Conservation (phyloP, 2,113 vertebrate species). For the Pomatostomus ruficeps region DNA sequence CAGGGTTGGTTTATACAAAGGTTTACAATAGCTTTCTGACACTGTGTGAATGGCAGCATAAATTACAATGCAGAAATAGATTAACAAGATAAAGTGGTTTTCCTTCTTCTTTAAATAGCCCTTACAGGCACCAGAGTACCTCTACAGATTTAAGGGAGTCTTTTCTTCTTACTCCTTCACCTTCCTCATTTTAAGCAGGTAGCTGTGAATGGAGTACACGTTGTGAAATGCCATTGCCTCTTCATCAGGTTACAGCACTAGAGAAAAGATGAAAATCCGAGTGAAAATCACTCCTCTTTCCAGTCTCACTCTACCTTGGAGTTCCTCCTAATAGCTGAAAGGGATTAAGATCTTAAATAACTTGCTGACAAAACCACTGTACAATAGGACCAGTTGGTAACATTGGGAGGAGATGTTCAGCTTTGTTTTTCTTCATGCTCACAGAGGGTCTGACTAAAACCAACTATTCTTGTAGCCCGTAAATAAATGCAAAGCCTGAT, state of each 20-base stretch:
- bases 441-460: not conserved
- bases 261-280: conserved; percentile 9
- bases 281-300: conserved; percentile 10
- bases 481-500: conserved; percentile 13
- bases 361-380: not conserved
- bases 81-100: conserved; percentile 35
- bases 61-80: conserved; percentile 41
- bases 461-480: not conserved
- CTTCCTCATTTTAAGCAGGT: conserved; percentile 48
- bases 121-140: not conserved
- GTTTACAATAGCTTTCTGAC: conserved; percentile 12
- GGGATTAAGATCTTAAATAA: not conserved
- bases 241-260: not conserved
- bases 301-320: not conserved
- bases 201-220: not conserved
- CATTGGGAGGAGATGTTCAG: not conserved
- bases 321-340: not conserved
- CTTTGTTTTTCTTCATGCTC: not conserved
- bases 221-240: not conserved
- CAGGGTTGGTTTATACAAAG: not conserved
- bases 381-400: not conserved
- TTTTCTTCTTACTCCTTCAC: conserved; percentile 33
- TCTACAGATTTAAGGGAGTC: not conserved
- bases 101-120: conserved; percentile 19
- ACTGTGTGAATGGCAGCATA: conserved; percentile 5